phyloP scores from a whole-genome alignment of 2,888 invertebrate species.

The Yponomeuta plumbellus region DNA sequence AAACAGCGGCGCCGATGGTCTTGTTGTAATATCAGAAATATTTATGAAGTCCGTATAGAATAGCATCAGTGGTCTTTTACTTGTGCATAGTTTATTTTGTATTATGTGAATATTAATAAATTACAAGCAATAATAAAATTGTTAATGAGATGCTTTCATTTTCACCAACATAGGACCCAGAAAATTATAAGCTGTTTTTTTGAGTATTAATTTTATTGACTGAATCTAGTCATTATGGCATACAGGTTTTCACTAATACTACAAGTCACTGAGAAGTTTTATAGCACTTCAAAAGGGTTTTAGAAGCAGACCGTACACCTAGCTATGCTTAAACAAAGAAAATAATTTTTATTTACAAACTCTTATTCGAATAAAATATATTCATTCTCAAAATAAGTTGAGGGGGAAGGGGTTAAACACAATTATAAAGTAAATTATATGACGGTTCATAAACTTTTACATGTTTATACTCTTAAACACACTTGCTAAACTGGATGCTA shows the following conservation, averaged over 20 bases:
- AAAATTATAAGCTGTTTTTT: not conserved
- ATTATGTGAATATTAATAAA: constrained; percentile 78
- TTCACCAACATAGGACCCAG: constrained; percentile 23
- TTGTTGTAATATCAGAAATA: constrained; percentile 48
- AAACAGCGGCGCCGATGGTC: constrained; percentile 13
- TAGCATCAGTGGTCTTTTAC: constrained; percentile 68
- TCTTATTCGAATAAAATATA: not conserved
- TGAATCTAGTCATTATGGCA: constrained; percentile 46
- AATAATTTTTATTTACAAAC: not conserved
- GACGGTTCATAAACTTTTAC: too few relatives aligned
- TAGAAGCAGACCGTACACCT: not conserved
- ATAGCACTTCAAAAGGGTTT: constrained; percentile 21
- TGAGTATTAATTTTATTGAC: constrained; percentile 42
- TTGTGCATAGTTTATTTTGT: constrained; percentile 83
- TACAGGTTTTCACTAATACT: constrained; percentile 41
- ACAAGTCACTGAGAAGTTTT: constrained; percentile 29
- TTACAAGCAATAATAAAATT: constrained; percentile 81
- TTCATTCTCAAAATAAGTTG: too few relatives aligned
- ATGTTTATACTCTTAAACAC: too few relatives aligned
- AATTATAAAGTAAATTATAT: too few relatives aligned
- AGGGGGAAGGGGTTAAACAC: too few relatives aligned
- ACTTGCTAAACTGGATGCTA: too few relatives aligned
- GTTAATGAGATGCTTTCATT: constrained; percentile 66
- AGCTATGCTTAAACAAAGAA: constrained; percentile 5
- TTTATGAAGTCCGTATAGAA: constrained; percentile 58